Base-by-base conservation (phyloP, 92 coral and sea anemone species). In the Galaxea fascicularis region DNA sequence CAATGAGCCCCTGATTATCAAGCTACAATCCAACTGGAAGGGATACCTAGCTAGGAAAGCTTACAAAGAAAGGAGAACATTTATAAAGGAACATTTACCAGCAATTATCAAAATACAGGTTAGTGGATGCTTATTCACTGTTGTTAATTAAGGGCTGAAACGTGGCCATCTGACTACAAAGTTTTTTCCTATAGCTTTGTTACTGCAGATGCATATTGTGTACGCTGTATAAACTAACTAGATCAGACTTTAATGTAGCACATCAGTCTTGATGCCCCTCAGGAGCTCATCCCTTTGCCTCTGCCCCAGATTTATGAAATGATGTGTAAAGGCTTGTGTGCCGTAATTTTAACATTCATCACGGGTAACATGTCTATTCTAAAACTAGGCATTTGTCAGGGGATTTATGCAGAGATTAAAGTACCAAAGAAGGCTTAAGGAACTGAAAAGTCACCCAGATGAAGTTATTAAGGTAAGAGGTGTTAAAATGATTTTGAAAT, bases 101-200 rank as follows among this genome's bases (percentile, higher is more conserved):
- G 99, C 99, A 68, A 94, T 97, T 64, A 90, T 97, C 76, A 94
- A 80, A 80, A 97, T 97, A 74, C 99, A 97, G 97, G 99, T 97
- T 35, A 35, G 41, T 35, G 2, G 41, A 35, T 35, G 41, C 41
- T 6, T 35, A 35, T 35, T 35, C 6, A 6, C 41, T 35, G 41
- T 35, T 6, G 2, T 2, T 6, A 2, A 2, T 6, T 35, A 35
- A 35, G 41, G 41, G 41, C 41, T 35, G 41, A 35, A 6, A 35
- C 2, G 41, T 35, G 2, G 41, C 41, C 2, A 6, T 35, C 41
- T 6, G 6, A 35, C 41, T 35, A 35, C 2, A 6, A 35, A 2
- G 6, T 35, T 35, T 35, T 35, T 35, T 2, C 41, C 6, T 2
- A 2, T 6, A 35, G 41, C 6, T 35, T 35, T 35, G 41, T 35